Percentiles rank a stretch among this genome's conserved stretches.
phyloP scores from a whole-genome alignment of 2,113 vertebrate genomes.

The Carassius auratus region DNA sequence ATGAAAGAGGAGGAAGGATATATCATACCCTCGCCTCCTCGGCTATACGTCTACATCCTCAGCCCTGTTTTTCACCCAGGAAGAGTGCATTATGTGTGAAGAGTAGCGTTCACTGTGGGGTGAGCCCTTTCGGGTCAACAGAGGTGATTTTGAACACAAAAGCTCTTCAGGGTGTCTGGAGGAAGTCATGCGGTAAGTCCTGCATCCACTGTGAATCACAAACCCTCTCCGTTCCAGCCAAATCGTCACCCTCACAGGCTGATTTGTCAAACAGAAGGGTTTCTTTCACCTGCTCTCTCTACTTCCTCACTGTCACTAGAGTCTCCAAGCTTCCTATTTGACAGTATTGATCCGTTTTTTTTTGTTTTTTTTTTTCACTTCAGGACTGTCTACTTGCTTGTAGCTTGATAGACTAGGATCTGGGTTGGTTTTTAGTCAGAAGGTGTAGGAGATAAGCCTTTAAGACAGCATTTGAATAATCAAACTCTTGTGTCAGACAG shows the following conservation, averaged over 20 bases:
- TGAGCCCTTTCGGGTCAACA: slow-evolving; percentile 26
- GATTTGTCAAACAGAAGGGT: slow-evolving; percentile 31
- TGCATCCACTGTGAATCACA: slow-evolving; percentile 45
- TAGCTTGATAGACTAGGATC: slow-evolving; percentile 17
- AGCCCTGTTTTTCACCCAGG: background rate
- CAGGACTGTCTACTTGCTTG: slow-evolving; percentile 32
- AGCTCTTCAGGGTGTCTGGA: slow-evolving; percentile 37
- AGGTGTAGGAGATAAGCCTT: background rate
- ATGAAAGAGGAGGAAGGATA: slow-evolving; percentile 16
- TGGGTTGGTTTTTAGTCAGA: slow-evolving; percentile 11
- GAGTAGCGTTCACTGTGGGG: slow-evolving; percentile 11
- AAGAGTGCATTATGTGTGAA: slow-evolving; percentile 27
- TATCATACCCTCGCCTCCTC: background rate
- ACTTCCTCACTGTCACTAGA: slow-evolving; percentile 27
- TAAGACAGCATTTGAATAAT: background rate
- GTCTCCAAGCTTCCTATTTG: slow-evolving; percentile 16
- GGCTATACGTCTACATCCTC: background rate
- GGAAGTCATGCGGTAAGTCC: slow-evolving; percentile 44
- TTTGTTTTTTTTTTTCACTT: slow-evolving; percentile 33
- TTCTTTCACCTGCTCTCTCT: slow-evolving; percentile 21
- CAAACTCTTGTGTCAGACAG: slow-evolving; percentile 7
- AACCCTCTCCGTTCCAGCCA: slow-evolving; percentile 26
- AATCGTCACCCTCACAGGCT: slow-evolving; percentile 14
- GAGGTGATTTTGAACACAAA: slow-evolving; percentile 32
- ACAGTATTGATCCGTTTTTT: slow-evolving; percentile 44